These are phyloP conservation scores for Diprion similis DNA, from an alignment of 1,140 invertebrate genomes.

Conservation along the genomic window DNA sequence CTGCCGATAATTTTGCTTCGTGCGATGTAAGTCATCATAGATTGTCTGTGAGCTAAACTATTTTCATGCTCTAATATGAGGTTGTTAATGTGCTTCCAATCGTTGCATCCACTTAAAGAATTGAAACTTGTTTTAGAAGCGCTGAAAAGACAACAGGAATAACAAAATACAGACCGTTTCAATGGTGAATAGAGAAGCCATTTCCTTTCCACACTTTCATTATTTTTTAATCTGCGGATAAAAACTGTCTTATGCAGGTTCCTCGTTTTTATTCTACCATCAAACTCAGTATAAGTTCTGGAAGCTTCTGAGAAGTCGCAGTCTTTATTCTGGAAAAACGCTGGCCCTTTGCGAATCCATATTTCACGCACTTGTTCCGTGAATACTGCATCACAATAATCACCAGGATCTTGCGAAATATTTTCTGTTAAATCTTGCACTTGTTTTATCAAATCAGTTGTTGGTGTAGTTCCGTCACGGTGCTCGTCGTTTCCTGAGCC, in stretches of 20 bases:
- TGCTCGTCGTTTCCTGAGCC: too few relatives aligned
- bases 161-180: constrained; percentile 18
- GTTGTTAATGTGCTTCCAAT: constrained; percentile 29
- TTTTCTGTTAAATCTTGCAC: too few relatives aligned
- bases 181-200: constrained; percentile 12
- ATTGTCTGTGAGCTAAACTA: constrained; percentile 22
- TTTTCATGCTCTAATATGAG: constrained; percentile 28
- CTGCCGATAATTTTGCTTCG: constrained; percentile 25
- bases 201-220: constrained; percentile 20
- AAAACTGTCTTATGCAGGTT: not conserved
- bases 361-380: not conserved
- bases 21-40: constrained; percentile 29
- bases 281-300: not conserved
- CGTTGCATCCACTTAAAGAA: constrained; percentile 27
- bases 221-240: constrained; percentile 18
- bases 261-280: not conserved
- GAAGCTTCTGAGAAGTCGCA: not conserved
- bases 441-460: too few relatives aligned
- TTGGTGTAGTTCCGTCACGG: too few relatives aligned
- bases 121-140: constrained; percentile 21
- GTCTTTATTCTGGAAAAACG: not conserved
- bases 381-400: not conserved
- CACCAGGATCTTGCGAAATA: not conserved
- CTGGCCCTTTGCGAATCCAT: not conserved
- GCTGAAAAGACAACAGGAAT: constrained; percentile 20